Conservation (phyloP, 2,113 vertebrate species). For the Mesoclemmys tuberculata region DNA sequence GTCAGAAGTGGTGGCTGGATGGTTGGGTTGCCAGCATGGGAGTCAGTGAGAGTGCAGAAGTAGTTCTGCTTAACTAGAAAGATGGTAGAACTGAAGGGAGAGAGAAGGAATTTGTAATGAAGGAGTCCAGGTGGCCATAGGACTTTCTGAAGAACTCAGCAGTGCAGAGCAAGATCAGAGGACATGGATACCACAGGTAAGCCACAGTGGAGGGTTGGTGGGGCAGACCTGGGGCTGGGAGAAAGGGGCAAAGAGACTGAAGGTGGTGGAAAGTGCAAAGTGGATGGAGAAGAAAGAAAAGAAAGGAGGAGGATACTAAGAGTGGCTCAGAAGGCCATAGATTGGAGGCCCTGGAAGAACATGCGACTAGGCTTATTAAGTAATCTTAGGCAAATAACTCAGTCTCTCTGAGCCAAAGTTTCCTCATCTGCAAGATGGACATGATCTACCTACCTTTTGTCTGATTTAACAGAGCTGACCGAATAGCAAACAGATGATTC, state of each 20-base stretch:
- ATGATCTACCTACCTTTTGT: neutral
- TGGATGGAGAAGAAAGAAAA: neutral
- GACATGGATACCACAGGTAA: neutral
- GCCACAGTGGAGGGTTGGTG: neutral
- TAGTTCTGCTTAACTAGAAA: neutral
- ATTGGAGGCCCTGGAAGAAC: neutral
- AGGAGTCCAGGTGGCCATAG: neutral
- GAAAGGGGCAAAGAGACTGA: neutral
- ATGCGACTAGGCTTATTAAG: neutral
- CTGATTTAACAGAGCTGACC: neutral
- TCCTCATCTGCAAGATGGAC: neutral
- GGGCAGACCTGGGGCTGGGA: too few relatives aligned
- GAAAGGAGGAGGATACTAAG: neutral
- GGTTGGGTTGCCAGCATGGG: neutral
- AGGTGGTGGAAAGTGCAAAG: neutral
- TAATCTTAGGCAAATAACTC: neutral
- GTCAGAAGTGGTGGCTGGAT: neutral
- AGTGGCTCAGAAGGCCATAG: neutral
- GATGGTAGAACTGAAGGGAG: neutral
- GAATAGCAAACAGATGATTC: neutral
- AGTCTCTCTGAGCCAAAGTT: neutral
- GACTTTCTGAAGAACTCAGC: neutral
- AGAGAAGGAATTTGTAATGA: neutral
- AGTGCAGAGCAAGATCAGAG: neutral
- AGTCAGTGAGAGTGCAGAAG: neutral